These are phyloP conservation scores for Salvelinus namaycush DNA, from an alignment of 2,113 vertebrate genomes.

Conservation along the genomic window DNA sequence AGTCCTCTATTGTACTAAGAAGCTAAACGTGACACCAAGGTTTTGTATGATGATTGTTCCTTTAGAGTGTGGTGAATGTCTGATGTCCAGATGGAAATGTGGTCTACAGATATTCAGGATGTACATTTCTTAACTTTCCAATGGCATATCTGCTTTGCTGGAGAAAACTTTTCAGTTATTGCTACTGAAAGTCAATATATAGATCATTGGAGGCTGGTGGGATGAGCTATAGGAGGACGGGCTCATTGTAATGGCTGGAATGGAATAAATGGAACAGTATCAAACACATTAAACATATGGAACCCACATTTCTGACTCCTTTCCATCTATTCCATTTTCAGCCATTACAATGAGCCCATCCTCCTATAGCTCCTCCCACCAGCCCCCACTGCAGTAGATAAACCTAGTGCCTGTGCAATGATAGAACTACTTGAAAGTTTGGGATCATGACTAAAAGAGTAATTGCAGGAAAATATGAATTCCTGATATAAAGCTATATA, in stretches of 20 bases:
- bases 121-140: conserved; percentile 63
- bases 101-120: conserved; percentile 64
- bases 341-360: too few relatives aligned
- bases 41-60: conserved; percentile 45
- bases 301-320: too few relatives aligned
- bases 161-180: conserved; percentile 46
- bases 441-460: conserved; percentile 62
- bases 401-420: conserved; percentile 80
- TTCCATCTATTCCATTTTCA: too few relatives aligned
- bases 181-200: conserved; percentile 71
- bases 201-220: conserved; percentile 76
- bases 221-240: too few relatives aligned
- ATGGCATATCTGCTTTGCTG: conserved; percentile 45
- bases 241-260: too few relatives aligned
- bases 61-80: conserved; percentile 37
- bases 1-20: conserved; percentile 41
- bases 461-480: conserved; percentile 29
- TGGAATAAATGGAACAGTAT: too few relatives aligned
- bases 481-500: conserved; percentile 36
- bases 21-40: conserved; percentile 12
- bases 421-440: conserved; percentile 84
- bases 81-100: conserved; percentile 65
- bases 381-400: conserved; percentile 50
- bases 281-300: too few relatives aligned
- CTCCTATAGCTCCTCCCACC: too few relatives aligned